Evolutionary conservation across 2,888 invertebrate species (phyloP).

Genomic region (Apodemia mormo): DNA sequence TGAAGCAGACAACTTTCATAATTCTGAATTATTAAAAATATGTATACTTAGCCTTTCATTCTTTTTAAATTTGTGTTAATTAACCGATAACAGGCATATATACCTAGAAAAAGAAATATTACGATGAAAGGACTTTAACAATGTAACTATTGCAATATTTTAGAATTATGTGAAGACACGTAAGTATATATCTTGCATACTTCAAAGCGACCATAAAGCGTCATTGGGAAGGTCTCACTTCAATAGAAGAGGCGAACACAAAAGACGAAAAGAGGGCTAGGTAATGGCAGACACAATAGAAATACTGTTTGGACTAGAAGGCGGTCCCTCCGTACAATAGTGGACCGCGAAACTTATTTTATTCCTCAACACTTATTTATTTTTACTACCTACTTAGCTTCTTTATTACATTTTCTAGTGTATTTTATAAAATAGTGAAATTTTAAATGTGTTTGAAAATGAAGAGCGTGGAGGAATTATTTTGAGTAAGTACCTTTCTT

Average conservation of each 20-base stretch:
- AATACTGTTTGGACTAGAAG: conserved; percentile 77
- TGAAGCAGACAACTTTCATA: no score
- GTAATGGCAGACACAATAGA: conserved; percentile 79
- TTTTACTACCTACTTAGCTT: conserved; percentile 51
- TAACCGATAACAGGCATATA: neutral
- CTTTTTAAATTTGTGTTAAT: no score
- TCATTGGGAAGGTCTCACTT: conserved; percentile 78
- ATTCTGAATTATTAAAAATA: no score
- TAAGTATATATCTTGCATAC: conserved; percentile 64
- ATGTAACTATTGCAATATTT: conserved; percentile 34
- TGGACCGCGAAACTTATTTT: conserved; percentile 73
- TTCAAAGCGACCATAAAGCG: conserved; percentile 74
- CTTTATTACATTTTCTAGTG: conserved; percentile 53
- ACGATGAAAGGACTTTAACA: neutral
- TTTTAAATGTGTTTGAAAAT: neutral
- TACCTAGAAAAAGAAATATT: neutral
- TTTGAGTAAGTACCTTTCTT: neutral
- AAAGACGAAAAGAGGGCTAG: conserved; percentile 79
- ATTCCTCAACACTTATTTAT: conserved; percentile 71
- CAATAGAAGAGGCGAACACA: conserved; percentile 76
- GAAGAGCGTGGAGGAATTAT: neutral
- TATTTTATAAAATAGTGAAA: conserved; percentile 24
- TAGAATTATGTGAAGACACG: conserved; percentile 47
- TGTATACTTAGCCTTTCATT: no score
- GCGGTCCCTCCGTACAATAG: conserved; percentile 67